Evolutionary conservation across 2,797 vertebrate species (phyloP).

Genomic region (Peromyscus eremicus): DNA sequence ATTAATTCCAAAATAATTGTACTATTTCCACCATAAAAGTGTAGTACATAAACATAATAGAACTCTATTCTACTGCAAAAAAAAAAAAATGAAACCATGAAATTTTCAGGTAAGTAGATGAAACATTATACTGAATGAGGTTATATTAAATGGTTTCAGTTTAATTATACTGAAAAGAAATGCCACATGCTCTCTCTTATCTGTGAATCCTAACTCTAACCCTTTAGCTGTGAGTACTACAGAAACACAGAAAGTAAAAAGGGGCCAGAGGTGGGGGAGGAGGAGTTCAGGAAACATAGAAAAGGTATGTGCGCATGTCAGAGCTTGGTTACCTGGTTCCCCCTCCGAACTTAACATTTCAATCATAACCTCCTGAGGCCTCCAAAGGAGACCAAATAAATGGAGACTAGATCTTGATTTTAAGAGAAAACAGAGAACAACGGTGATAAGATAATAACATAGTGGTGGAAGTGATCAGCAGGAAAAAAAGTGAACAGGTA

Average conservation of each 20-base stretch:
- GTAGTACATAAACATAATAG: neutral
- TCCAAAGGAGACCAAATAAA: neutral
- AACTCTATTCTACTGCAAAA: neutral
- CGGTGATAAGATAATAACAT: neutral
- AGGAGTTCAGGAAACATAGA: neutral
- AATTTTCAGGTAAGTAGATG: neutral
- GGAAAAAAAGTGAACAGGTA: neutral
- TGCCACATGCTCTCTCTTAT: neutral
- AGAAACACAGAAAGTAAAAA: neutral
- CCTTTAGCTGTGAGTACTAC: neutral
- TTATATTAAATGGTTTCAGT: too few species aligned
- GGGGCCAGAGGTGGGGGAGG: neutral
- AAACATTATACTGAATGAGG: neutral
- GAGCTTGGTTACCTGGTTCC: neutral
- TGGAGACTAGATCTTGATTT: neutral
- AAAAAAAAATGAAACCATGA: neutral
- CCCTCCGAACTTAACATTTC: neutral
- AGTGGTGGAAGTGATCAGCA: neutral
- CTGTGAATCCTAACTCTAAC: neutral
- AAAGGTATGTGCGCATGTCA: neutral
- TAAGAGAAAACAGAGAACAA: slow-evolving; percentile 13
- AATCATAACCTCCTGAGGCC: neutral
- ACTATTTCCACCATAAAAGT: neutral
- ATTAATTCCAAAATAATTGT: neutral
- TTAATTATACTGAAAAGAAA: too few species aligned